Conservation (phyloP, 53 echinoderm and acorn worm genomes). For the Hippasteria phrygiana region DNA sequence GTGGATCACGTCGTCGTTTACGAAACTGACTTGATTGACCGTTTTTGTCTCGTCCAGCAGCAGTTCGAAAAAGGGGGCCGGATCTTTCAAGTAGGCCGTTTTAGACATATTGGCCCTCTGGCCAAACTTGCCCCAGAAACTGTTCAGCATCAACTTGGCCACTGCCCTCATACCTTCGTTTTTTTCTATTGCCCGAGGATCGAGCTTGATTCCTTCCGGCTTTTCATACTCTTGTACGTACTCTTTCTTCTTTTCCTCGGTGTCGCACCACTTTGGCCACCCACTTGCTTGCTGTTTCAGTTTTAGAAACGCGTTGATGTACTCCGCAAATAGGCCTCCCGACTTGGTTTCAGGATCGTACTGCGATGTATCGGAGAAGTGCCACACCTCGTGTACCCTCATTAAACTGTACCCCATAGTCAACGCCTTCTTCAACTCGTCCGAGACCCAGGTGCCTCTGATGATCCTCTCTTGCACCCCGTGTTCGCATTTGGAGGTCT, state of each 20-base stretch:
- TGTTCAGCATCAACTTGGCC: constrained; percentile 45
- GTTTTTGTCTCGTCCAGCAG: neutral
- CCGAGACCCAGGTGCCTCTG: neutral
- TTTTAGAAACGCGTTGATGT: constrained; percentile 57
- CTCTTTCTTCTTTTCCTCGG: neutral
- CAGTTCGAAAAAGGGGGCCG: neutral
- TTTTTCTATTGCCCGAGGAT: neutral
- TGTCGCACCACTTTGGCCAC: constrained; percentile 19
- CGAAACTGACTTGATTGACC: neutral
- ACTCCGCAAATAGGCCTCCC: constrained; percentile 39
- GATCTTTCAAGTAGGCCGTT: neutral
- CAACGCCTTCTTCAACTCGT: too few relatives aligned
- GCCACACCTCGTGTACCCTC: too few relatives aligned
- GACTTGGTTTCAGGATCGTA: too few relatives aligned
- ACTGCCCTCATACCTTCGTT: constrained; percentile 44
- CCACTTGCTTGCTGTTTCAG: constrained; percentile 55
- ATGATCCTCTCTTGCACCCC: neutral
- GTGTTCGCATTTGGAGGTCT: too few relatives aligned
- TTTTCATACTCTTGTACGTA: constrained; percentile 10
- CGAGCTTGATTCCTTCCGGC: constrained; percentile 35
- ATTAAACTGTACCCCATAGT: too few relatives aligned
- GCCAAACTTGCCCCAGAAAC: constrained; percentile 56
- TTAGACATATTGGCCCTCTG: constrained; percentile 11
- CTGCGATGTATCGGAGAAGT: too few relatives aligned
- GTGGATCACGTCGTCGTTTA: constrained; percentile 15